These are phyloP conservation scores for Melanotaenia duboulayi DNA, from an alignment of 2,113 vertebrate genomes.

Conservation along the genomic window DNA sequence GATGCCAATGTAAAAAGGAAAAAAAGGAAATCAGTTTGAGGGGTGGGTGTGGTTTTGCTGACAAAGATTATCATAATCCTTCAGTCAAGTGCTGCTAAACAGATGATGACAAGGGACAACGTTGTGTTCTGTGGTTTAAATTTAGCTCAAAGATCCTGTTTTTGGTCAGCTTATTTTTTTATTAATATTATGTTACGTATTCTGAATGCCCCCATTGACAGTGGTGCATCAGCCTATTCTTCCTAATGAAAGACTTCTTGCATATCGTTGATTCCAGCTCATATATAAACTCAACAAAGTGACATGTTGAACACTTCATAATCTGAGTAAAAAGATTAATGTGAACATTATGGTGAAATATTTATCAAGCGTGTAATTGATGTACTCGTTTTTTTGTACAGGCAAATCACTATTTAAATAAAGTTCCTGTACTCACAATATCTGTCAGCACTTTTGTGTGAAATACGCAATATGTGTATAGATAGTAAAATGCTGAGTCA, in stretches of 20 bases:
- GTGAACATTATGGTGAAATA: slow-evolving; percentile 92
- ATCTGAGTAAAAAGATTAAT: slow-evolving; percentile 53
- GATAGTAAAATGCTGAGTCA: slow-evolving; percentile 23
- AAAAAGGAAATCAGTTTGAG: slow-evolving; percentile 12
- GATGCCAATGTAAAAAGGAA: background rate
- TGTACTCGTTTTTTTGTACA: slow-evolving; percentile 89
- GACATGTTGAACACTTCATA: slow-evolving; percentile 46
- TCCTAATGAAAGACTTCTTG: slow-evolving; percentile 14
- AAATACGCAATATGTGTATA: slow-evolving; percentile 1
- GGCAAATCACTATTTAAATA: slow-evolving; percentile 98
- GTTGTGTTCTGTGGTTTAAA: slow-evolving; percentile 23
- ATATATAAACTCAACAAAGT: slow-evolving; percentile 31
- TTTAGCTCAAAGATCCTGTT: background rate
- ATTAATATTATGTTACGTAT: slow-evolving; percentile 9
- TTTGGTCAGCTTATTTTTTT: background rate
- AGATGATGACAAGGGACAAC: slow-evolving; percentile 17
- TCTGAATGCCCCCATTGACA: slow-evolving; percentile 28
- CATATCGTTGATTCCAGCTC: slow-evolving; percentile 25
- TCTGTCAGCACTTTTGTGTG: slow-evolving; percentile 20
- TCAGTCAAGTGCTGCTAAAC: slow-evolving; percentile 32
- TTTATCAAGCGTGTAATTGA: slow-evolving; percentile 97
- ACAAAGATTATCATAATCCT: slow-evolving; percentile 16
- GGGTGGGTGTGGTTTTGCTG: slow-evolving; percentile 23
- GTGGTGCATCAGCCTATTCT: slow-evolving; percentile 39
- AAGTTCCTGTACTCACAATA: slow-evolving; percentile 87